Base-by-base conservation (phyloP, 1,140 invertebrate species). In the Eueides isabella region DNA sequence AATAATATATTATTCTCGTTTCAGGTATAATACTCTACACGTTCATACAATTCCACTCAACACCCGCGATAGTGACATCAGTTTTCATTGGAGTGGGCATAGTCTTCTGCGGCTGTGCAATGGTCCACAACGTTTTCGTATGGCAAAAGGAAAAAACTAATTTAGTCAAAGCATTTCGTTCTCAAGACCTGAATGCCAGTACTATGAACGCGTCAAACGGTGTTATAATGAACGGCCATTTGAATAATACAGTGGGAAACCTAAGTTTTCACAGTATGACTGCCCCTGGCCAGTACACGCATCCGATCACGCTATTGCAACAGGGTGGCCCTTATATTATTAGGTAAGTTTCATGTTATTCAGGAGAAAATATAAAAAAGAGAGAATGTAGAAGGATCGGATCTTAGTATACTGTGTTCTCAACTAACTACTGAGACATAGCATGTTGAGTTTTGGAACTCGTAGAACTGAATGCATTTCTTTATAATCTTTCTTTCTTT, bases 51-150 rank as follows among this genome's bases (percentile, higher is more conserved):
- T 98, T 98, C 92, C 97, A 98, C 80, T 97, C 97, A 11, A 97
- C 97, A 28, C 97, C 98, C 9, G 98, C 98, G 2, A 97, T 98
- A 72, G 96, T 98, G 23, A 98, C 97, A 4, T 97, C 97, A 78
- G 95, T 97, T 1, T 96, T 98, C 80, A 98, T 98, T 62, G 97
- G 91, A 35, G 93, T 98, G 2, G 97, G 97, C 1, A 98, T 98
- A 44, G 95, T 98, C 14, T 98, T 98, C 92, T 98, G 98, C 89
- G 97, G 97, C 72, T 97, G 97, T 82, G 97, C 97, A 61, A 97
- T 98, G 95, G 97, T 98, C 9, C 98, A 98, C 92, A 98, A 98
- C 88, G 97, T 98, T 5, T 98, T 98, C 90, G 96, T 98, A 23
- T 98, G 98, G 98, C 97, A 98, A 89, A 96, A 96, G 92, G 97